Conservation (phyloP, 2,888 invertebrate species). For the Drosophila bunnanda region DNA sequence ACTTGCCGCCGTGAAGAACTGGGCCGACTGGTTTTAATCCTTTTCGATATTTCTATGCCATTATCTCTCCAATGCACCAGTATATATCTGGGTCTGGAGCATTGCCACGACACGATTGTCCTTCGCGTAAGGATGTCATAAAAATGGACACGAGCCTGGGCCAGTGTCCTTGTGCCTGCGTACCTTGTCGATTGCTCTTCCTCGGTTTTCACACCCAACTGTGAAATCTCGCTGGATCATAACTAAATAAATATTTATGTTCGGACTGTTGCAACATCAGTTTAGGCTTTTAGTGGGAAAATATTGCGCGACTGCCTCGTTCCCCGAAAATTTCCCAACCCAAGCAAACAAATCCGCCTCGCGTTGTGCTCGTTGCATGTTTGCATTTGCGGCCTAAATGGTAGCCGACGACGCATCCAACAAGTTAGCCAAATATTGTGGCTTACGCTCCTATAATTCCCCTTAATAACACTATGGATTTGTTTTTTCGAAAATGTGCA, state of each 20-base stretch:
- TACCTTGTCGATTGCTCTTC: constrained; percentile 47
- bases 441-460: constrained; percentile 18
- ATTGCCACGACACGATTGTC: constrained; percentile 29
- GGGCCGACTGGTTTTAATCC: constrained; percentile 53
- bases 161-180: constrained; percentile 23
- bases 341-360: constrained; percentile 48
- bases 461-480: constrained; percentile 20
- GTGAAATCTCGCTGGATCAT: constrained; percentile 70
- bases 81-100: constrained; percentile 9
- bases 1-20: constrained; percentile 34
- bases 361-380: constrained; percentile 17
- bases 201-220: constrained; percentile 68
- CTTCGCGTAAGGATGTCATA: constrained; percentile 51
- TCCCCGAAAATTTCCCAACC: constrained; percentile 50
- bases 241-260: constrained; percentile 75
- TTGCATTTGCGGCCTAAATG: constrained; percentile 35
- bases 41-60: constrained; percentile 34
- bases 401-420: constrained; percentile 15
- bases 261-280: constrained; percentile 49
- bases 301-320: constrained; percentile 42
- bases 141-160: constrained; percentile 24
- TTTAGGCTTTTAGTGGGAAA: constrained; percentile 76
- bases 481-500: constrained; percentile 29
- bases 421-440: constrained; percentile 47
- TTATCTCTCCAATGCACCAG: background rate